Conservation (phyloP, 1,140 invertebrate genomes). For the Heliconius himera region DNA sequence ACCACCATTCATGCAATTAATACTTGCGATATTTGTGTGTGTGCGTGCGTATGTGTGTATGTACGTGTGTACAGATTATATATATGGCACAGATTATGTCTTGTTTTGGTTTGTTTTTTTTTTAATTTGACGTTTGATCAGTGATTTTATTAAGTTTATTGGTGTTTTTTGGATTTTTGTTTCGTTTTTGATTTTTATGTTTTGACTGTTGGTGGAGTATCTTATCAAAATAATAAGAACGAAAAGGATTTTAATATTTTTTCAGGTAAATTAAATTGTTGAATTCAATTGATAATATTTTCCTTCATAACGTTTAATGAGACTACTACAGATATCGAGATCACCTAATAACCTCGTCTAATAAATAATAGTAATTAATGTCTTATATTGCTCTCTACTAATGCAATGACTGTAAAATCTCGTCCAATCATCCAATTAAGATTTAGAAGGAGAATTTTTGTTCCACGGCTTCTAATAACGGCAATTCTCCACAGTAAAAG, state of each 20-base stretch:
- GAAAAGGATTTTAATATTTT: too few species aligned
- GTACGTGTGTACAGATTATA: not conserved
- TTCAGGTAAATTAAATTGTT: not conserved
- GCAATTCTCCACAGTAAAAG: constrained; percentile 10
- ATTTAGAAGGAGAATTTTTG: not conserved
- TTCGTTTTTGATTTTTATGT: not conserved
- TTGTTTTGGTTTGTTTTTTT: constrained; percentile 24
- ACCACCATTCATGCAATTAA: constrained; percentile 71
- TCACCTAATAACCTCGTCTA: not conserved
- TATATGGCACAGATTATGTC: constrained; percentile 15
- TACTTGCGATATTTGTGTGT: constrained; percentile 2
- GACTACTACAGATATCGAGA: not conserved
- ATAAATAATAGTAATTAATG: not conserved
- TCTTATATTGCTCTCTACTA: not conserved
- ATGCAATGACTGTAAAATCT: not conserved
- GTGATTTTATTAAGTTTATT: too few species aligned
- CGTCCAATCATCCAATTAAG: constrained; percentile 8
- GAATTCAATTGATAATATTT: too few species aligned
- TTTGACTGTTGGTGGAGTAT: not conserved
- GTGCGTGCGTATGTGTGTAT: too few species aligned
- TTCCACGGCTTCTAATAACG: constrained; percentile 3
- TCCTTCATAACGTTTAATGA: not conserved
- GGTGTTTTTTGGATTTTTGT: too few species aligned
- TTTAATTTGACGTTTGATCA: not conserved
- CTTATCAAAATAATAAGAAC: too few species aligned